Evolutionary conservation across 2,113 vertebrate species (phyloP).

Genomic region (Mionectes macconnelli): DNA sequence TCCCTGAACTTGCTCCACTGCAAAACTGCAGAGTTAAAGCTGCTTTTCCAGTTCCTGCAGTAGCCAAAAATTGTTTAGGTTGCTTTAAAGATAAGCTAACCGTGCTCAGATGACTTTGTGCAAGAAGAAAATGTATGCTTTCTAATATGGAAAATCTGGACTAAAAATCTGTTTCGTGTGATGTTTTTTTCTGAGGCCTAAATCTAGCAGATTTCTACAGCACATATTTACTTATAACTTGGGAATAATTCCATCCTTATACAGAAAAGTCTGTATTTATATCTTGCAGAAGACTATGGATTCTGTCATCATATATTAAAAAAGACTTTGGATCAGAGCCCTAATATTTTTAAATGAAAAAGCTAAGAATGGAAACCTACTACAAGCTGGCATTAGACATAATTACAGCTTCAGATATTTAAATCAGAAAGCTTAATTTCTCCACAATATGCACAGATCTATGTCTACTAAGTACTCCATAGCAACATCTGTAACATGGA

Average conservation of each 20-base stretch:
- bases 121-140: neutral
- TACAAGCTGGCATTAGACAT: neutral
- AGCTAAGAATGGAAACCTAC: neutral
- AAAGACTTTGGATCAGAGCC: constrained; percentile 17
- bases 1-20: constrained; percentile 26
- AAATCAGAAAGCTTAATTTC: neutral
- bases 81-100: neutral
- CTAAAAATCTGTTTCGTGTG: neutral
- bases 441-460: neutral
- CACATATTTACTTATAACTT: neutral
- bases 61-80: constrained; percentile 18
- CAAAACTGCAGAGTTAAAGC: constrained; percentile 22
- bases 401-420: neutral
- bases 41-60: neutral
- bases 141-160: neutral
- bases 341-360: constrained; percentile 1
- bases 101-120: neutral
- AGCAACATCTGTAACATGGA: neutral
- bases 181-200: neutral
- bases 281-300: neutral
- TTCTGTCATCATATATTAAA: neutral
- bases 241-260: neutral
- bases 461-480: neutral
- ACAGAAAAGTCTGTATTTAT: neutral
- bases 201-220: neutral